Evolutionary conservation across 2,888 invertebrate genomes (phyloP), one percentile per base, ranked within the genome.

Genomic region (Drosophila infuscata): DNA sequence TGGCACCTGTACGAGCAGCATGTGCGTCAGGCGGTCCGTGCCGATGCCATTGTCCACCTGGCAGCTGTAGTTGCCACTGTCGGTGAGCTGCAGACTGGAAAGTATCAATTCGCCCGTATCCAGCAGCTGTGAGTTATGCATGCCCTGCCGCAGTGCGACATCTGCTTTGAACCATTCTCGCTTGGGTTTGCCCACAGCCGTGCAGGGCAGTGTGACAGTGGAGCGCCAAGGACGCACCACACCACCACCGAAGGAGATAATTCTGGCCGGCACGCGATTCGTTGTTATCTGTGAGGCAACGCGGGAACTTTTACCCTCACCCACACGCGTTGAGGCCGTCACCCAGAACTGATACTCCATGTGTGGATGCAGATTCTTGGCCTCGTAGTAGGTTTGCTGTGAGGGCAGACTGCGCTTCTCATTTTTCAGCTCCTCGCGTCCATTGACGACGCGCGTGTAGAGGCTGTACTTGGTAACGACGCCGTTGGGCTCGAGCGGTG

Each of bases 261-360:
- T 96, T 71, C 95, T 94, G 0, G 96, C 96, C 17, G 96, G 95
- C 93, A 95, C 94, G 82, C 95, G 94, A 78, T 94, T 94, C 7
- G 95, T 95, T 11, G 95, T 95, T 35, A 96, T 94, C 92, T 96
- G 95, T 0, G 95, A 95, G 8, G 95, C 95, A 3, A 96, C 95
- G 64, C 94, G 94, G 0, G 96, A 96, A 91, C 95, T 96, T 88
- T 95, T 96, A 0, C 97, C 97, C 91, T 97, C 96, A 0, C 97
- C 97, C 48, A 96, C 95, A 38, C 95, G 94, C 0, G 97, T 97
- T 6, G 95, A 96, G 2, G 96, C 96, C 0, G 96, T 96, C 30
- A 97, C 96, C 95, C 96, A 96, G 91, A 96, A 96, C 89, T 96
- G 96, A 90, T 97, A 96, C 87, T 96, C 96, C 62, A 95, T 95